Percentiles rank a stretch among this genome's conserved stretches.
Evolutionary conservation across 2,797 vertebrate genomes (phyloP).

Genomic region (Fratercula arctica): DNA sequence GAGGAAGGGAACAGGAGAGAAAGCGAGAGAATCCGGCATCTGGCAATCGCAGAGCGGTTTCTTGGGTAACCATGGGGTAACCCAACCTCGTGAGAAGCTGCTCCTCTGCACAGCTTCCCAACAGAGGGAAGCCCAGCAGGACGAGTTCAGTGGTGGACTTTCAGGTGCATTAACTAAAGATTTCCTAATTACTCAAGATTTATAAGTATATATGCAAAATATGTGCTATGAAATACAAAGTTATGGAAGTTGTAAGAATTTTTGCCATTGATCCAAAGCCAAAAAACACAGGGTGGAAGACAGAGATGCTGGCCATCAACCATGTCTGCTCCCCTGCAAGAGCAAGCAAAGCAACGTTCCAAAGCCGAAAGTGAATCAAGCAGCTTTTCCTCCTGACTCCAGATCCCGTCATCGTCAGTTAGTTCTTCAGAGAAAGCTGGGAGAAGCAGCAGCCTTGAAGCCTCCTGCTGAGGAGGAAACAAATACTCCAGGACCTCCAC

Average conservation of each 20-base stretch:
- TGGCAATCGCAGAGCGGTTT: neutral
- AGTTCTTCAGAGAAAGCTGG: neutral
- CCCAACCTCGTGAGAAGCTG: neutral
- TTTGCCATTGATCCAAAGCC: neutral
- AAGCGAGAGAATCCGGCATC: neutral
- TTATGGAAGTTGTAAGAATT: neutral
- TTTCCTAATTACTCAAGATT: neutral
- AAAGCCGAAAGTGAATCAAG: neutral
- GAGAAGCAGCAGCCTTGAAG: neutral
- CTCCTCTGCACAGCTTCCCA: no score
- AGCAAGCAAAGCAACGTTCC: neutral
- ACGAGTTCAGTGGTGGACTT: fast-evolving
- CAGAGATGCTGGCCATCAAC: neutral
- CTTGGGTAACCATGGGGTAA: neutral
- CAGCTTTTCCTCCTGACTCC: neutral
- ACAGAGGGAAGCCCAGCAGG: neutral
- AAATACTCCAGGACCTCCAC: neutral
- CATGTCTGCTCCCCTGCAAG: no score
- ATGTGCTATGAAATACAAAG: neutral
- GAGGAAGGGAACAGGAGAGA: neutral
- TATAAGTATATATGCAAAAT: neutral
- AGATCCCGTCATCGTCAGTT: neutral
- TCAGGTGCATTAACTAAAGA: neutral
- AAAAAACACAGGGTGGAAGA: neutral
- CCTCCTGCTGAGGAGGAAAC: neutral